Base-by-base conservation (phyloP, 1,140 invertebrate species). In the Gerris buenoi region DNA sequence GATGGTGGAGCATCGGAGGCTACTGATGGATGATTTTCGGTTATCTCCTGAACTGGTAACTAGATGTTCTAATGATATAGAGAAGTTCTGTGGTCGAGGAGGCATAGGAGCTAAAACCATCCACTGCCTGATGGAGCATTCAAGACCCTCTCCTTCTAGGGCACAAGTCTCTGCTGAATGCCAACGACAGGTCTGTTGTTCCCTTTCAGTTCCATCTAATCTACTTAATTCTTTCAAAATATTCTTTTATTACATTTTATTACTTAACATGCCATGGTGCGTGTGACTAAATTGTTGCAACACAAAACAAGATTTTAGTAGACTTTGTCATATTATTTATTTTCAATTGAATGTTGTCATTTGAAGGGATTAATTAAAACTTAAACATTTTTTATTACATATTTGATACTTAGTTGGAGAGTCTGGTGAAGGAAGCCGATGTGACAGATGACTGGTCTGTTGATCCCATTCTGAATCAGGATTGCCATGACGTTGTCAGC, bases 41-140 rank as follows among this genome's bases (percentile, higher is more conserved):
- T 78, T 97, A 2, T 93, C 88, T 18, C 95, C 95, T 2, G 93
- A 97, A 78, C 83, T 98, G 65, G 90, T 98, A 60, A 84, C 86
- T 70, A 84, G 85, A 33, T 99, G 96, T 79, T 86, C 89, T 1
- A 83, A 86, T 71, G 95, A 97, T 75, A 94, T 97, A 67, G 79
- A 81, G 27, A 82, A 76, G 25, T 86, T 87, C 74, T 92, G 89
- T 75, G 71, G 70, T 27, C 76, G 74, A 5, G 77, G 91, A 64
- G 88, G 92, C 76, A 76, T 85, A 65, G 88, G 87, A 27, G 93
- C 93, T 0, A 87, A 87, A 74, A 97, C 94, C 0, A 88, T 99
- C 70, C 95, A 98, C 77, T 99, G 96, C 77, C 79, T 99, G 59
- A 95, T 99, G 93, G 88, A 91, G 64, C 87, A 94, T 78, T 89